These are phyloP conservation scores for Marasmarcha lunaedactyla DNA, from an alignment of 2,888 invertebrate genomes.

Conservation along the genomic window DNA sequence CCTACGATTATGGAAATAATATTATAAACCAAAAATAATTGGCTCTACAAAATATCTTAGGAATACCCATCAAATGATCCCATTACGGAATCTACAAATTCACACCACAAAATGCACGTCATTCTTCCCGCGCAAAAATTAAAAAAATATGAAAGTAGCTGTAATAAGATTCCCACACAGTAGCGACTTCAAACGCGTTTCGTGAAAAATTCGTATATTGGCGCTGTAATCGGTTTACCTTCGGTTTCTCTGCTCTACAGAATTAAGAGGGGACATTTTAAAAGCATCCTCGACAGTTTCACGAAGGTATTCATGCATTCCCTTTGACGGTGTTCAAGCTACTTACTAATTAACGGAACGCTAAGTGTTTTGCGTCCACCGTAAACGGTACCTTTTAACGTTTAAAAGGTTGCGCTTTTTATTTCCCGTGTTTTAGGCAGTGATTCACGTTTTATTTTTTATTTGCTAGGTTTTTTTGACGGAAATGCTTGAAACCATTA, in stretches of 20 bases:
- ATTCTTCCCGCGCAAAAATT: not conserved
- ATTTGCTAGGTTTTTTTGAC: no score
- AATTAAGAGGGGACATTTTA: conserved; percentile 61
- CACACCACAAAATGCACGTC: no score
- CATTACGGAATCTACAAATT: no score
- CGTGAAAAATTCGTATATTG: conserved; percentile 54
- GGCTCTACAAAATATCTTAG: no score
- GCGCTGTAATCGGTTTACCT: conserved; percentile 61
- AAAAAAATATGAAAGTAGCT: not conserved
- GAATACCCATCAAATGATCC: no score
- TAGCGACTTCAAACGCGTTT: conserved; percentile 28
- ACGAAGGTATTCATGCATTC: conserved; percentile 69
- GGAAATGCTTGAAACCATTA: no score
- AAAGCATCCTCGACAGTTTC: conserved; percentile 57
- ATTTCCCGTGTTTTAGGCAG: conserved; percentile 40
- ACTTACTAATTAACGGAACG: conserved; percentile 67
- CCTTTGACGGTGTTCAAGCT: conserved; percentile 65
- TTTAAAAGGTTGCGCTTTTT: conserved; percentile 60
- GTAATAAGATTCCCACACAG: conserved; percentile 16
- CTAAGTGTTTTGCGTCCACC: conserved; percentile 69
- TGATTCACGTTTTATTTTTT: no score
- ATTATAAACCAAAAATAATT: no score
- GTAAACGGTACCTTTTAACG: conserved; percentile 68
- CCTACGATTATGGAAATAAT: no score
- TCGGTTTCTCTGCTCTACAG: conserved; percentile 54